Evolutionary conservation across 2,888 invertebrate species (phyloP).

Genomic region (Ichneumoninae sp.): DNA sequence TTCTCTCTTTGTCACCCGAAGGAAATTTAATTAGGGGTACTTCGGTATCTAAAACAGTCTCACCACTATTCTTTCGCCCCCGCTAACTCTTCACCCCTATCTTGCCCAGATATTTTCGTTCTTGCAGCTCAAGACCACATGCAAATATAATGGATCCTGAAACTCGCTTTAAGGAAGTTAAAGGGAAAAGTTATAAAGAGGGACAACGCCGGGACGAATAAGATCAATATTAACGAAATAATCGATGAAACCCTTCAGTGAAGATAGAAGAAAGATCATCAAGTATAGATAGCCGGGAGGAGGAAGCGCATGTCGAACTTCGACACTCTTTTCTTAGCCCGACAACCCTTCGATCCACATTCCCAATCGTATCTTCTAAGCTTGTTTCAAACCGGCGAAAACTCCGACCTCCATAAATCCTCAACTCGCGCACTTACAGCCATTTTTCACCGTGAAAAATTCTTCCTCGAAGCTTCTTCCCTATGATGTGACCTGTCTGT

Average conservation of each 20-base stretch:
- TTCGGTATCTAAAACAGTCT: not conserved
- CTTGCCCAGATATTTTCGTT: not conserved
- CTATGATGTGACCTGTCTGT: not conserved
- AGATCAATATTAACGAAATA: not conserved
- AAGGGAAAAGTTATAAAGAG: not conserved
- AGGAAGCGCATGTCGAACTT: not conserved
- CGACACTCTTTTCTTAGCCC: not conserved
- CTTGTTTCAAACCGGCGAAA: not conserved
- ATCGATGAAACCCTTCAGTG: not conserved
- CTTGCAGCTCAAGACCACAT: not conserved
- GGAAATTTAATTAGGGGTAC: constrained; percentile 42
- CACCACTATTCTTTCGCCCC: not conserved
- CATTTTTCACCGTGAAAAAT: not conserved
- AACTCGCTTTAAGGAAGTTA: not conserved
- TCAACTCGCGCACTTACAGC: not conserved
- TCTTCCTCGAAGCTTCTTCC: not conserved
- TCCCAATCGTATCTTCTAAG: not conserved
- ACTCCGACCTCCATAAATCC: not conserved
- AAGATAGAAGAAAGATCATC: not conserved
- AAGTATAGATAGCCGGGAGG: not conserved
- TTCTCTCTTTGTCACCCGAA: constrained; percentile 7
- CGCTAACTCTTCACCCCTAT: too few species aligned
- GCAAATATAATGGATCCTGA: not conserved
- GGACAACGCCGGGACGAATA: too few species aligned
- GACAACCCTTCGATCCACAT: not conserved